These are phyloP conservation scores for Chelon labrosus DNA, from an alignment of 2,797 vertebrate genomes.

Conservation along the genomic window DNA sequence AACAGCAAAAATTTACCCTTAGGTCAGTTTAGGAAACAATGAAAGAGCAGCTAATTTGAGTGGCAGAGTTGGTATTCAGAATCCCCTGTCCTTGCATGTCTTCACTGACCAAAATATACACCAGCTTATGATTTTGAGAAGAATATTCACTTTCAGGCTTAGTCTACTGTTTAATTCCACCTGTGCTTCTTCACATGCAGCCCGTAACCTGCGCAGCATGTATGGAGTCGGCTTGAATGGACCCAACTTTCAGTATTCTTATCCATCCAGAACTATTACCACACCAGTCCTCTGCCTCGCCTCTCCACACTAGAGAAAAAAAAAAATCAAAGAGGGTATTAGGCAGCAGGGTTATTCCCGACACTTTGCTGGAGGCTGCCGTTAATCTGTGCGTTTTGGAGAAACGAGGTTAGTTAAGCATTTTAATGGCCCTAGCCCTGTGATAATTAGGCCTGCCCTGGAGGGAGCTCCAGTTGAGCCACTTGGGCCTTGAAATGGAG, in stretches of 20 bases:
- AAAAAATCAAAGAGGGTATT: slow-evolving; percentile 95
- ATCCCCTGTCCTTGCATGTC: background rate
- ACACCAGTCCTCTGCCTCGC: slow-evolving; percentile 72
- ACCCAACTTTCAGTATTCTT: slow-evolving; percentile 59
- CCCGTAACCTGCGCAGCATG: slow-evolving; percentile 28
- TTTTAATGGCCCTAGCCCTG: slow-evolving; percentile 99
- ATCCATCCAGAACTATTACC: slow-evolving; percentile 69
- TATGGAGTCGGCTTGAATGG: slow-evolving; percentile 33
- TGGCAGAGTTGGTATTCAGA: background rate
- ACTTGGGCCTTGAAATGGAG: slow-evolving; percentile 99
- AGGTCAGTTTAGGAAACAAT: background rate
- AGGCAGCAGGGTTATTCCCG: slow-evolving; percentile 94
- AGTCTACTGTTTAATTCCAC: slow-evolving; percentile 9
- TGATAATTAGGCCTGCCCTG: slow-evolving; percentile 99
- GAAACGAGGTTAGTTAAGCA: slow-evolving; percentile 98
- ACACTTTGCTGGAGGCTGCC: slow-evolving; percentile 92
- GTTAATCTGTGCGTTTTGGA: slow-evolving; percentile 98
- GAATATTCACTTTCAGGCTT: slow-evolving; percentile 16
- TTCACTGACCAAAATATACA: background rate
- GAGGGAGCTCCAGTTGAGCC: slow-evolving; percentile 94
- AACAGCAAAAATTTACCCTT: background rate
- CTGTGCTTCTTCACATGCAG: slow-evolving; percentile 18
- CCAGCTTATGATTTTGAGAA: background rate
- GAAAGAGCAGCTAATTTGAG: background rate
- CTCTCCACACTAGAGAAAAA: slow-evolving; percentile 76